Conservation (phyloP, 1,140 invertebrate species). For the Bombus affinis region DNA sequence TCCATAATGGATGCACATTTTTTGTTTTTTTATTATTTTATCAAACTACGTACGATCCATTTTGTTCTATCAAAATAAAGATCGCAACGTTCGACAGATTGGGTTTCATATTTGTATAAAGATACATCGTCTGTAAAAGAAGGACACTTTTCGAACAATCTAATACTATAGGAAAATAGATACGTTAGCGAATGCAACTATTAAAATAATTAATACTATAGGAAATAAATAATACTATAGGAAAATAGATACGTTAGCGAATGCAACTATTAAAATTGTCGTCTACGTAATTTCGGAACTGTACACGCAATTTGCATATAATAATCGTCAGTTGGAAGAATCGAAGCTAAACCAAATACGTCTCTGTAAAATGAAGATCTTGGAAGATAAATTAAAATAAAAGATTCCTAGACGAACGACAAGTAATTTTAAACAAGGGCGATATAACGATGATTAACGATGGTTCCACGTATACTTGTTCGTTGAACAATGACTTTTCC, state of each 20-base stretch:
- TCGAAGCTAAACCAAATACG: background rate
- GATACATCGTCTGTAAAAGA: too few species aligned
- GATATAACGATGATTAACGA: background rate
- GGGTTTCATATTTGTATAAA: too few species aligned
- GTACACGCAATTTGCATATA: background rate
- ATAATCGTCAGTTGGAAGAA: fast-evolving
- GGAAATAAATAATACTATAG: too few species aligned
- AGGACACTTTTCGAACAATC: too few species aligned
- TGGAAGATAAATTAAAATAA: background rate
- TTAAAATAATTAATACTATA: too few species aligned
- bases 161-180: background rate
- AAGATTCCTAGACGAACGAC: background rate
- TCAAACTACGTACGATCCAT: too few species aligned
- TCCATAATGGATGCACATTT: too few species aligned
- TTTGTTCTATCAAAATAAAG: too few species aligned
- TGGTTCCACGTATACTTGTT: background rate
- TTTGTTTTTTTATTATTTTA: too few species aligned
- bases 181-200: too few species aligned
- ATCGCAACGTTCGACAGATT: too few species aligned
- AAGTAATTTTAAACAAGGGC: background rate
- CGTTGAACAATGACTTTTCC: background rate
- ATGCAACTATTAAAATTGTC: background rate
- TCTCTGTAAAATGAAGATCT: background rate
- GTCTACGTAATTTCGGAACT: background rate
- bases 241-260: background rate